Base-by-base conservation (phyloP, 1,140 invertebrate genomes). In the Carposina sasakii region DNA sequence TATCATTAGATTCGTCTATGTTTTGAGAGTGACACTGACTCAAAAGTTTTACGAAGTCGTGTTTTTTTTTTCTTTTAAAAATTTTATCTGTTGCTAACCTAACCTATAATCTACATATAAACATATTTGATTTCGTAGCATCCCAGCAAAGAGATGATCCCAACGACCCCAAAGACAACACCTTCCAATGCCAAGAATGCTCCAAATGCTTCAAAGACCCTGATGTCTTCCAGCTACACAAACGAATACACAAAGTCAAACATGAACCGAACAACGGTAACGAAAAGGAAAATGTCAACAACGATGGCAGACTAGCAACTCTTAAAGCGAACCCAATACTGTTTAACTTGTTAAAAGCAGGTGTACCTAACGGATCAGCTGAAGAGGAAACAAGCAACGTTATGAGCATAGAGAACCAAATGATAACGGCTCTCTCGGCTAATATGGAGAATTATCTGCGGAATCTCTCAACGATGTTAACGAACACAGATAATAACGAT, bases 171-270 rank as follows among this genome's bases (percentile, higher is more conserved):
- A 50, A 53, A 33, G 43, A 26, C 9, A 52, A 59, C 0, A 72
- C 70, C 12, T 82, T 61, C 52, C 66, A 72, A 66, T 82, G 78
- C 30, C 45, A 54, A 9, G 67, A 74, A 41, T 82, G 78, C 40
- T 67, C 67, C 0, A 82, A 76, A 52, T 78, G 75, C 34, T 82
- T 81, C 20, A 82, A 82, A 57, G 78, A 82, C 20, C 75, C 75
- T 0, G 76, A 82, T 28, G 76, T 82, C 0, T 78, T 72, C 13
- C n/a, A 71, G n/a, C 21, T 82, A 9, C 78, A 82, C 23, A 67
- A 70, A 54, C 40, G 78, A 17, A 62, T 33, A 5, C 78, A 72
- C 30, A 12, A 23, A 21, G 17, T 21, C 19, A 48, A 48, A 30
- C 8, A 17, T 17, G 15, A 48, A 17, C 13, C 13, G 15, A 23